phyloP scores from a whole-genome alignment of 2,113 vertebrate species.

The Seriola rivoliana region DNA sequence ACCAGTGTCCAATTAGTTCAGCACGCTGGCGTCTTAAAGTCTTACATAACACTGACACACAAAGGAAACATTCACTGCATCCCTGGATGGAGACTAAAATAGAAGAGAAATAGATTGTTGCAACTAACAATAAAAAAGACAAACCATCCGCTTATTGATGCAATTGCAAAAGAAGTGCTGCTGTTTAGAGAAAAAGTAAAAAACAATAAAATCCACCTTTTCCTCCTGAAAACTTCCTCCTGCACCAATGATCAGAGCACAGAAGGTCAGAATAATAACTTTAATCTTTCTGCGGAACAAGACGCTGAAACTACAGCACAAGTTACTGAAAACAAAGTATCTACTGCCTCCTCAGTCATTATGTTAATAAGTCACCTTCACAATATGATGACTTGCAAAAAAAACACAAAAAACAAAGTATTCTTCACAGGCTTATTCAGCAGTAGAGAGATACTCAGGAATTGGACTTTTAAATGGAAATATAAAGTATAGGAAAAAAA shows the following conservation, averaged over 20 bases:
- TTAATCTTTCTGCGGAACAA: not conserved
- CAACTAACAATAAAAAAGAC: not conserved
- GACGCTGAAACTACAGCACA: not conserved
- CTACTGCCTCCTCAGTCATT: not conserved
- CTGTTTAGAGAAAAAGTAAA: not conserved
- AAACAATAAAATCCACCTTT: no score
- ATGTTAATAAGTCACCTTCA: not conserved
- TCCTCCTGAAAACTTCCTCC: no score
- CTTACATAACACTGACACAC: conserved; percentile 61
- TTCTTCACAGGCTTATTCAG: not conserved
- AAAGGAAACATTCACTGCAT: conserved; percentile 12
- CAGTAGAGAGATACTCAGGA: not conserved
- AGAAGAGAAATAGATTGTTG: not conserved
- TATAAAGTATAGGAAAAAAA: not conserved
- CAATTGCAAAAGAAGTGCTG: not conserved
- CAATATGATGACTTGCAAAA: not conserved
- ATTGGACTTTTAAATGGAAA: conserved; percentile 34
- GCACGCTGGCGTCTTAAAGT: conserved; percentile 48
- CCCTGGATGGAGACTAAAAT: not conserved
- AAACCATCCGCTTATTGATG: not conserved
- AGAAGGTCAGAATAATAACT: not conserved
- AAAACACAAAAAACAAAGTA: not conserved
- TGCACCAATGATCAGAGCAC: not conserved
- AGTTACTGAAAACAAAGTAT: not conserved
- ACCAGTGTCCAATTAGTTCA: conserved; percentile 57